Evolutionary conservation across 2,888 invertebrate species (phyloP), one percentile per base, ranked within the genome.

Genomic region (Pinctada fucata): DNA sequence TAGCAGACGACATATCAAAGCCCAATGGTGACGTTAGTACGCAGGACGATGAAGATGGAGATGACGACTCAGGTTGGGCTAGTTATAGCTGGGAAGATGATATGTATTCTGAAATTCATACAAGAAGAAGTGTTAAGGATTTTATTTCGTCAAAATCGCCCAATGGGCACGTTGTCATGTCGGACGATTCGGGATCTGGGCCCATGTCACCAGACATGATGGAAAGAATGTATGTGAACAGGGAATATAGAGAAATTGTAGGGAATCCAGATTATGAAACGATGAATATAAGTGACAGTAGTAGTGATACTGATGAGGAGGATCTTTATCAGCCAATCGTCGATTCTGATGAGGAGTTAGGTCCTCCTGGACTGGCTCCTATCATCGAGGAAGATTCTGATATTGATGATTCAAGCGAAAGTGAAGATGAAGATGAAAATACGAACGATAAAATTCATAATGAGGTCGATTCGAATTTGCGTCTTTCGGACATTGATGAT

Each of bases 381-480:
- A 90, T 90, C 3, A 85, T 88, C 74, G 90, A 90, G 72, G 90
- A 90, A 67, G 87, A 85, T 75, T 86, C 87, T 2, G 87, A 86
- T 64, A 88, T 88, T 72, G 79, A 86, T 68, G 84, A 82, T 66
- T 77, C 78, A 5, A 78, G 76, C 47, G 80, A 83, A 8, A 74
- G 66, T 52, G 84, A 84, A 63, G 70, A 76, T 10, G 65, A 73
- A n/a, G 70, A 80, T 47, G 72, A 75, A 51, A 75, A 65, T 71
- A 66, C 65, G 8, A 52, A 73, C 58, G 71, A 74, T 31, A 31
- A 31, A 31, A 31, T 31, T 31, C 31, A n/a, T n/a, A 45, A 31
- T 31, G 31, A 31, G 31, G 31, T 31, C 31, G 31, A 31, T 31
- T 31, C 31, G 31, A 31, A 31, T 31, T 31, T 31, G 31, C 31